Percentiles rank a stretch among this genome's conserved stretches.
Conservation (phyloP, 2,797 vertebrate genomes). For the Enoplosus armatus region DNA sequence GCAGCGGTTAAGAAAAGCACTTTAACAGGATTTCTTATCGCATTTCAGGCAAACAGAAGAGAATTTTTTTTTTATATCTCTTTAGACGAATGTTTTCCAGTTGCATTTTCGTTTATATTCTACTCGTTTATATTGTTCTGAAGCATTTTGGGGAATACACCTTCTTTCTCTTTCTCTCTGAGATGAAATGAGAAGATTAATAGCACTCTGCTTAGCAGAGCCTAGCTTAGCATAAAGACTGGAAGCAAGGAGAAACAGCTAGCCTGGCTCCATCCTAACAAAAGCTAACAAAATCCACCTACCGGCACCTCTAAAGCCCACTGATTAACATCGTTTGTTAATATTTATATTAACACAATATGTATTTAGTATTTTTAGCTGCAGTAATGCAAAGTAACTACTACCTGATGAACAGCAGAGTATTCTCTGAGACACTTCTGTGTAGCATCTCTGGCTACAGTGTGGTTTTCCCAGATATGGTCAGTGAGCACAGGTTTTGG, state of each 20-base stretch:
- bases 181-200: not conserved
- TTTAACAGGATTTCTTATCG: slow-evolving; percentile 22
- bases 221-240: not conserved
- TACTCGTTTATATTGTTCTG: not conserved
- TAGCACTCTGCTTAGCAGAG: not conserved
- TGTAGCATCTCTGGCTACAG: not conserved
- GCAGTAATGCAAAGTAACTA: not conserved
- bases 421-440: not conserved
- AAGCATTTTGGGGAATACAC: not conserved
- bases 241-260: not conserved
- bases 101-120: not conserved
- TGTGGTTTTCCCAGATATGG: not conserved
- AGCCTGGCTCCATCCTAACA: not conserved
- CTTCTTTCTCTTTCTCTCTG: not conserved
- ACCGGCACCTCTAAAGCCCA: not conserved
- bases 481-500: not conserved
- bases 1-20: slow-evolving; percentile 20
- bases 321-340: not conserved
- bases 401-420: not conserved
- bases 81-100: not conserved
- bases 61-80: not conserved
- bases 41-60: slow-evolving; percentile 8
- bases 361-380: not conserved
- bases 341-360: no score
- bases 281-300: not conserved